Percentiles rank a stretch among this genome's conserved stretches.
Conservation (phyloP, 2,113 vertebrate genomes). For the Carettochelys insculpta region DNA sequence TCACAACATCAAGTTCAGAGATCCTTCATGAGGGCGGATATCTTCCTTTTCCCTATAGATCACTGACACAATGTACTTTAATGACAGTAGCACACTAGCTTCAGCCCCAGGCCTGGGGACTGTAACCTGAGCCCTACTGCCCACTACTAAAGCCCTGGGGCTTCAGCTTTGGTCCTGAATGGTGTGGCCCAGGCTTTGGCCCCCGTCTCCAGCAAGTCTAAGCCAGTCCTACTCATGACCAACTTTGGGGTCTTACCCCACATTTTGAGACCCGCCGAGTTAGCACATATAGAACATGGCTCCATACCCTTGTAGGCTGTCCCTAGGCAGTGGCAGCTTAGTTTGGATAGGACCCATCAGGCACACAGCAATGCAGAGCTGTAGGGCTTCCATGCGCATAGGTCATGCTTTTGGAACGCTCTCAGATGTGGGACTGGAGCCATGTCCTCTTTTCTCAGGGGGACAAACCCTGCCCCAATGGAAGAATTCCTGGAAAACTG, state of each 20-base stretch:
- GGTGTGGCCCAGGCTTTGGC: too few species aligned
- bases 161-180: too few species aligned
- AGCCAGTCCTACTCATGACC: too few species aligned
- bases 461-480: not conserved
- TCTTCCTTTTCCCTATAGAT: not conserved
- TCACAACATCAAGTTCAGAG: conserved; percentile 23
- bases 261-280: too few species aligned
- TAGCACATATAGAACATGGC: not conserved
- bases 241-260: too few species aligned
- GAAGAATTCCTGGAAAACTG: not conserved
- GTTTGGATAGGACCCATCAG: not conserved
- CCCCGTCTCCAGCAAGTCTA: too few species aligned
- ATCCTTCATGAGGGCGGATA: not conserved
- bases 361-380: not conserved
- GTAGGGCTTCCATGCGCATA: not conserved
- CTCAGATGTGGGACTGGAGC: not conserved
- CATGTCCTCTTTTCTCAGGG: not conserved
- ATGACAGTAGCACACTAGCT: conserved; percentile 48
- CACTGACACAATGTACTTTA: conserved; percentile 35
- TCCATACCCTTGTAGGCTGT: too few species aligned
- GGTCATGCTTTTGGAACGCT: not conserved
- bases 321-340: not conserved
- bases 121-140: too few species aligned
- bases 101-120: too few species aligned
- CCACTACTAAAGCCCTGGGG: too few species aligned